phyloP scores from a whole-genome alignment of 2,797 vertebrate genomes.

The Bradypus variegatus region DNA sequence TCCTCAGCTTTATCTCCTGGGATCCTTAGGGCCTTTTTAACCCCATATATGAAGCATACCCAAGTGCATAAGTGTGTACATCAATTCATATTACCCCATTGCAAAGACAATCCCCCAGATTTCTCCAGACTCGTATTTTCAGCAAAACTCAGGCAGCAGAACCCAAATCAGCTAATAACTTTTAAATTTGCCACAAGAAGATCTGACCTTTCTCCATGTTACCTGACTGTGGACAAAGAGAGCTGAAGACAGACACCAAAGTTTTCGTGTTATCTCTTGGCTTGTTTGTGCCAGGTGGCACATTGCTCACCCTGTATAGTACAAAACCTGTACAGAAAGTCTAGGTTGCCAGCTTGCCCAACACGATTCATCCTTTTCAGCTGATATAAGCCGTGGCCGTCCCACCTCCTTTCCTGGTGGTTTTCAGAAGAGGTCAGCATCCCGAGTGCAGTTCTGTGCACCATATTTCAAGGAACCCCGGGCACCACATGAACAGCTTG shows the following conservation, averaged over 20 bases:
- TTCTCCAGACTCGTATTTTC: background rate
- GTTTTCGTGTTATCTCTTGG: background rate
- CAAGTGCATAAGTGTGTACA: background rate
- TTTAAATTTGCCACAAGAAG: background rate
- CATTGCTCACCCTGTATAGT: too few species aligned
- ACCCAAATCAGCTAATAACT: background rate
- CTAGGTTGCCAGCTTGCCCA: background rate
- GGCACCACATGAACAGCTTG: background rate
- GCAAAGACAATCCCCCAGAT: background rate
- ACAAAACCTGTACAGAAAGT: background rate
- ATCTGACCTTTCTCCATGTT: background rate
- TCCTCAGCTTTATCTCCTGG: constrained; percentile 4
- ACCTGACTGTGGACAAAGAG: background rate
- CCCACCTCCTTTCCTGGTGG: background rate
- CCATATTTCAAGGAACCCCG: background rate
- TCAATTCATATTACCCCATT: background rate
- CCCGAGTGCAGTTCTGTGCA: background rate
- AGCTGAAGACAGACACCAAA: accelerated
- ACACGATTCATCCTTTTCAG: background rate
- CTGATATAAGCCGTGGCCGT: background rate
- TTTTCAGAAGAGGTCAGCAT: background rate
- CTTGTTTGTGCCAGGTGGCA: background rate
- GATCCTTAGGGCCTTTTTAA: constrained; percentile 25
- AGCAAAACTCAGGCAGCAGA: background rate
- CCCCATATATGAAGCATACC: background rate